Conservation (phyloP, 2,113 vertebrate species). For the Chlorodrepanis virens region DNA sequence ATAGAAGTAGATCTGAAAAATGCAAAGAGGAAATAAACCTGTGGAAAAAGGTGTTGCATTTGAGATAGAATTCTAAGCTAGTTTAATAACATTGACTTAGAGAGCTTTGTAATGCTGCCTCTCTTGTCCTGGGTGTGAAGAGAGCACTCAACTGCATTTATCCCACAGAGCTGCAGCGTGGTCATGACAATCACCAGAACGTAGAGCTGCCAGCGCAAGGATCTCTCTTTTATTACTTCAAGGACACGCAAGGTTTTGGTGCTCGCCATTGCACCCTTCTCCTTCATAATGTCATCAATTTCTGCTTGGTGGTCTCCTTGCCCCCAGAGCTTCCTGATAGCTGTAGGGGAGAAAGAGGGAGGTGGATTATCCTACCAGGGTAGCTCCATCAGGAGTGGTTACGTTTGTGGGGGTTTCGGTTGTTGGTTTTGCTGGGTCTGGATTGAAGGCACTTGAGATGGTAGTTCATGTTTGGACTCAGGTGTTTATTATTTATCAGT, state of each 20-base stretch:
- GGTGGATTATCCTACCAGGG: background rate
- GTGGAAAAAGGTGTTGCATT: background rate
- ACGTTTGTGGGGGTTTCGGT: too few relatives aligned
- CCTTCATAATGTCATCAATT: slow-evolving; percentile 80
- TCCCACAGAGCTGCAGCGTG: slow-evolving; percentile 82
- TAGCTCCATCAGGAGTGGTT: background rate
- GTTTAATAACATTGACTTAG: background rate
- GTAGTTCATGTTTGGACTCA: too few relatives aligned
- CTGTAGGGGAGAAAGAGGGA: slow-evolving; percentile 47
- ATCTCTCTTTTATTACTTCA: slow-evolving; percentile 72
- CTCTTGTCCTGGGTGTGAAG: background rate
- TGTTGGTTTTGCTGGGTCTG: too few relatives aligned
- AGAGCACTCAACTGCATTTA: slow-evolving; percentile 79
- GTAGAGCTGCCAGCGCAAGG: slow-evolving; percentile 81
- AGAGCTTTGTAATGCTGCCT: background rate
- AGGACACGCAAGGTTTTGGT: slow-evolving; percentile 64
- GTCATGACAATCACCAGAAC: slow-evolving; percentile 65
- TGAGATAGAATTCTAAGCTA: background rate
- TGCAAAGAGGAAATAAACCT: background rate
- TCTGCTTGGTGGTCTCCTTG: slow-evolving; percentile 74
- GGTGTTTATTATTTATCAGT: too few relatives aligned
- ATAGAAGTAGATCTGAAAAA: slow-evolving; percentile 85
- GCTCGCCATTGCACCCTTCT: slow-evolving; percentile 62
- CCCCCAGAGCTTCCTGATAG: slow-evolving; percentile 80
- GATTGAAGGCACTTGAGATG: too few relatives aligned